phyloP scores from a whole-genome alignment of 2,888 invertebrate genomes.

The Sturmia bella region DNA sequence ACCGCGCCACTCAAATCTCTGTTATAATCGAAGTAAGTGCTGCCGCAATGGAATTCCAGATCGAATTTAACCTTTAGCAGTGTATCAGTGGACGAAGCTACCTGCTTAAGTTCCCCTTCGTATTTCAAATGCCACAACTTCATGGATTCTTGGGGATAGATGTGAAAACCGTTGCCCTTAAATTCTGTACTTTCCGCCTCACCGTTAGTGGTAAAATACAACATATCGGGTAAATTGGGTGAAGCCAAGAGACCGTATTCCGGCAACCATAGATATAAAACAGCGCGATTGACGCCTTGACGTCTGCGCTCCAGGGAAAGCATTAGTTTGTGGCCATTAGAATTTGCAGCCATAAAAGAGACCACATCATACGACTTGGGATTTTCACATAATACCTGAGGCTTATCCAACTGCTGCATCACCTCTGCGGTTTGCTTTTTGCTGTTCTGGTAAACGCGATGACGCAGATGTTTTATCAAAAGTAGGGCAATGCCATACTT shows the following conservation, averaged over 20 bases:
- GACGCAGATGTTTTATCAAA: conserved; percentile 80
- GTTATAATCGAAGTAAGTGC: conserved; percentile 88
- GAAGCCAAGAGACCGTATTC: conserved; percentile 87
- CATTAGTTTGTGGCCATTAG: conserved; percentile 86
- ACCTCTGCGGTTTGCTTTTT: conserved; percentile 72
- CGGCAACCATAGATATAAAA: conserved; percentile 87
- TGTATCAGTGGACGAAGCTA: conserved; percentile 73
- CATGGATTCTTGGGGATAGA: conserved; percentile 88
- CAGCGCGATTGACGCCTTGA: conserved; percentile 86
- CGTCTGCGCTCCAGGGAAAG: conserved; percentile 87
- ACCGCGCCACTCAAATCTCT: conserved; percentile 86
- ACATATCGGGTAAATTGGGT: conserved; percentile 87
- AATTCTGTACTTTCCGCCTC: conserved; percentile 83
- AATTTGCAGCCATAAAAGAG: conserved; percentile 87
- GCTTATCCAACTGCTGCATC: conserved; percentile 82
- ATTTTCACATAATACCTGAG: conserved; percentile 82
- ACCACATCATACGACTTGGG: conserved; percentile 87
- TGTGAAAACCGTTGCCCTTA: conserved; percentile 87
- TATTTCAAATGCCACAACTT: conserved; percentile 87
- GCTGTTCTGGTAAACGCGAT: conserved; percentile 79
- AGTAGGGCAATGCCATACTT: conserved; percentile 83
- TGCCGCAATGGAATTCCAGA: conserved; percentile 85
- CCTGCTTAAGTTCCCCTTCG: conserved; percentile 85
- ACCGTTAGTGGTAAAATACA: conserved; percentile 82
- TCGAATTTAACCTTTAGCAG: conserved; percentile 84